Evolutionary conservation across 2,888 invertebrate genomes (phyloP), one percentile per base, ranked within the genome.

Genomic region (Drosophila eohydei): DNA sequence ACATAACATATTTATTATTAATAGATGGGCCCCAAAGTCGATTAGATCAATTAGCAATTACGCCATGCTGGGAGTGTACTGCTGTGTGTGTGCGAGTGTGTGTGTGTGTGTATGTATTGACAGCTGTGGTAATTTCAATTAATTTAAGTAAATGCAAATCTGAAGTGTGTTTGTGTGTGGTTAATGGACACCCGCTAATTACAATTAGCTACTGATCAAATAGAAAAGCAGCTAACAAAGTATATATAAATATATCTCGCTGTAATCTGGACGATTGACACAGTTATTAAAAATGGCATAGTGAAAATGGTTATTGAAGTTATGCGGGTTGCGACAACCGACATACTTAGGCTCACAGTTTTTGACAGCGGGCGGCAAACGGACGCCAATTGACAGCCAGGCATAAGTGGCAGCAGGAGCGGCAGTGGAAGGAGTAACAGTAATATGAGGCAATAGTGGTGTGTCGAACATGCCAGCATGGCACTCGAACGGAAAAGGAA

Each of bases 401-500:
- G 86, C 75, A 75, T 75, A 73, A 83, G 88, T 88, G 80, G 75
- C 74, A 65, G 57, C 57, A 46, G 65, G 16, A 61, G 65, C 48
- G 55, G 52, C 67, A 56, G 71, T 16, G 56, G 78, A 51, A 11
- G 50, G 11, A 21, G 50, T 11, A 63, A 59, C 38, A 11, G 40
- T 38, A 40, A 40, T 38, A 28, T 54, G 28, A 54, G 40, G 54
- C 30, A 14, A 36, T 68, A 65, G 80, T 38, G 57, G 74, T 64
- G 69, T 64, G 80, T 85, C 74, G 72, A 63, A 74, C 71, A 78
- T 80, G 86, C 80, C 78, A 85, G 56, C 63, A 28, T 36, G 66
- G 65, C 85, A 84, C 80, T 83, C 68, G 61, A 82, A 67, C 85
- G 84, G 88, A 84, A 83, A 76, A 76, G 88, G 84, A 84, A 84